Evolutionary conservation across 2,888 invertebrate species (phyloP), one percentile per base, ranked within the genome.

Genomic region (Spisula subtruncata): DNA sequence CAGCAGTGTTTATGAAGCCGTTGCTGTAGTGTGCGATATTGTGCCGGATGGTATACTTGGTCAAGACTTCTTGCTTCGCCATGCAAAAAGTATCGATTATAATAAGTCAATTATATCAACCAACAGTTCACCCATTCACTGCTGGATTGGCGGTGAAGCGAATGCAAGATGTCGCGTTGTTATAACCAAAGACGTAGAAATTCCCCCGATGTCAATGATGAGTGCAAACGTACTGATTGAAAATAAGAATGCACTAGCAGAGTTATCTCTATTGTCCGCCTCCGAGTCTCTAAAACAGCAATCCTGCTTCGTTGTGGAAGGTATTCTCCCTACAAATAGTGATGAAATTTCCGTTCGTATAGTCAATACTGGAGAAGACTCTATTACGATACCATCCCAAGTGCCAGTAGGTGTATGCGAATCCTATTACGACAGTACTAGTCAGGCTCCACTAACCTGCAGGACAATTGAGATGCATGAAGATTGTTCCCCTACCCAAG

Each of bases 61-160:
- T 29, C 88, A 91, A 81, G 89, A 88, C 75, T 91, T 89, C 71
- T 85, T 89, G 6, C 71, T 91, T 4, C 80, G 75, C 0, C 66
- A 89, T 60, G 88, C 83, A 16, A 56, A 81, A 6, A 83, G 81
- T 56, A 87, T 87, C 14, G 81, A 88, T 79, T 88, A 91, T 48
- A 54, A 89, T 80, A 54, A 14, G 16, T 56, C 48, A 32, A 79
- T 71, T n/a, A 60, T 91, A 2, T 20, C 41, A 1, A 89, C 87
- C 16, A 51, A 85, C 12, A 35, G 29, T 81, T 12, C 41, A 41
- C 32, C 85, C 46, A 85, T 87, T 1, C 46, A 86, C 1, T 91
- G 91, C 60, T 87, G 82, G 75, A 75, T 91, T 25, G 89, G 87
- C 0, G 20, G 81, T 20, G 75, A 82, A 48, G 54, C 41, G n/a